Evolutionary conservation across 92 coral and sea anemone genomes (phyloP), one percentile per base, ranked within the genome.

Genomic region (Virgularia gustaviana): DNA sequence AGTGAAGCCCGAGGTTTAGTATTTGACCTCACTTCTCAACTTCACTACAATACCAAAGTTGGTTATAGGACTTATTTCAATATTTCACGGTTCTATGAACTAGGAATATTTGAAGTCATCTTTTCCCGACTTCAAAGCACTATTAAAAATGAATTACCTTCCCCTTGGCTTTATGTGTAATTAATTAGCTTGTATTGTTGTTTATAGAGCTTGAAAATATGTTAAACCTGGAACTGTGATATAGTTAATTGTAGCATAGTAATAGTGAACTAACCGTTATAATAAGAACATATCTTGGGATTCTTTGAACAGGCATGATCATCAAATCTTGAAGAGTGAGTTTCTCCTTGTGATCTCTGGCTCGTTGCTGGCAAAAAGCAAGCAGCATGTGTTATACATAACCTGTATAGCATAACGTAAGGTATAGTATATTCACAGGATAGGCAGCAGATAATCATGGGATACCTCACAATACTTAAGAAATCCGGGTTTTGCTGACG

Each of bases 291-390:
- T 94, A 94, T 84, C 99, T 83, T 19, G 99, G 99, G 52, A 94
- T 94, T 80, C 99, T 90, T 61, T 94, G 99, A 25, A 94, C 99
- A 23, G 99, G 99, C 92, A 89, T 87, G 54, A 94, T 94, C 99
- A 94, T 94, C 57, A 94, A 78, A 79, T 94, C 99, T 72, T 94
- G 96, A 5, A 94, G 87, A 8, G 96, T 94, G 13, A 87, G 84
- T 76, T 94, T 94, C 65, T 89, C 96, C 60, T 80, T 87, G 84
- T 90, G 97, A 35, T 90, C 97, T 53, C 97, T 64, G 41, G 86
- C 49, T 57, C 94, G 84, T 94, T 89, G 96, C 96, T 94, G 70
- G 15, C 53, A 62, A 53, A 41, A 71, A n/a, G n/a, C n/a, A n/a
- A n/a, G n/a, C n/a, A n/a, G n/a, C n/a, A n/a, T n/a, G n/a, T n/a